Conservation (phyloP, 2,888 invertebrate species). For the Cylloceria caligata region DNA sequence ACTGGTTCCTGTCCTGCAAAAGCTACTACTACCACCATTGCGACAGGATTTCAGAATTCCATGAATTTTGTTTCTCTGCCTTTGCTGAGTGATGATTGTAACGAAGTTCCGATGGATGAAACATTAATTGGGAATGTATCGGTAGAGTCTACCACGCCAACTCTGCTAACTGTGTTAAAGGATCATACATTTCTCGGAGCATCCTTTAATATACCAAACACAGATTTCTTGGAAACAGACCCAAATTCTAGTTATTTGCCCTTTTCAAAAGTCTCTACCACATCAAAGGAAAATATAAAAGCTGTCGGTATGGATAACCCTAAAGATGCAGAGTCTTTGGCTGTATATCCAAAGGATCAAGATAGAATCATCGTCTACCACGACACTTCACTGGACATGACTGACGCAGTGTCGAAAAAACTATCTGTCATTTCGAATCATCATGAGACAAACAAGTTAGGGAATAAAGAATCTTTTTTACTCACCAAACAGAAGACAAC, state of each 20-base stretch:
- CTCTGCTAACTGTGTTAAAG: neutral
- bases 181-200: neutral
- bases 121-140: slow-evolving; percentile 56
- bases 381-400: slow-evolving; percentile 64
- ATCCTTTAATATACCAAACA: neutral
- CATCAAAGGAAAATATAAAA: neutral
- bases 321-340: no score
- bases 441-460: neutral
- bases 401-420: slow-evolving; percentile 44
- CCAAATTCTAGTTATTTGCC: neutral
- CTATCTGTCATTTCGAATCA: neutral
- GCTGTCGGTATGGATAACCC: neutral
- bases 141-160: slow-evolving; percentile 66
- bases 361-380: slow-evolving; percentile 21
- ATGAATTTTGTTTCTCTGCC: neutral
- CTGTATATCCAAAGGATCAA: neutral
- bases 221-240: neutral
- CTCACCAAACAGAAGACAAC: slow-evolving; percentile 30
- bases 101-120: slow-evolving; percentile 47
- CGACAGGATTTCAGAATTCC: neutral
- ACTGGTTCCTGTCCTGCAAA: neutral
- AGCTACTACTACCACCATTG: neutral
- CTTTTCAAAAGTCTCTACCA: neutral
- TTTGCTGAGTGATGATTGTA: slow-evolving; percentile 24
- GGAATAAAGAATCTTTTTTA: neutral